Percentiles rank a stretch among this genome's conserved stretches.
Evolutionary conservation across 2,888 invertebrate species (phyloP).

Genomic region (Chouioia cunea): DNA sequence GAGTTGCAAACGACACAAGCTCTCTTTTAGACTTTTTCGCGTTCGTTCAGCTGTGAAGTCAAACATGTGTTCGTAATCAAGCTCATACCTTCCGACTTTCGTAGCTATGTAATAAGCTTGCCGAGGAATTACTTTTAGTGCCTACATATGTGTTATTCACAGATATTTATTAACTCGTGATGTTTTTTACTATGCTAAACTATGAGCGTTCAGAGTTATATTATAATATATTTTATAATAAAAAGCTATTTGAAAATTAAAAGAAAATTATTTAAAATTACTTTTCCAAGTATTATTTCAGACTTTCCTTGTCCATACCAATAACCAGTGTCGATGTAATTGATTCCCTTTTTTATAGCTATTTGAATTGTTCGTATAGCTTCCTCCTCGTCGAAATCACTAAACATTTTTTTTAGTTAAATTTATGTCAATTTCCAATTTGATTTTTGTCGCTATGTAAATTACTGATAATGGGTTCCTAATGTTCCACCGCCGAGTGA

Average conservation of each 20-base stretch:
- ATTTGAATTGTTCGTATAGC: slow-evolving; percentile 78
- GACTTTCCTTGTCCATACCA: slow-evolving; percentile 93
- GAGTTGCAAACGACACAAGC: slow-evolving; percentile 79
- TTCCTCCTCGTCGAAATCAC: slow-evolving; percentile 76
- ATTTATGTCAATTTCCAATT: not conserved
- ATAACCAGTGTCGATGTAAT: slow-evolving; percentile 93
- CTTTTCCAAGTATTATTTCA: slow-evolving; percentile 85
- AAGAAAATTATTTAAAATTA: slow-evolving; percentile 57
- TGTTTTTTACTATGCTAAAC: not conserved
- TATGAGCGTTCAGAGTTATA: slow-evolving; percentile 16
- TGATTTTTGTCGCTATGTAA: not conserved
- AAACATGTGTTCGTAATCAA: slow-evolving; percentile 80
- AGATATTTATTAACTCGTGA: not conserved
- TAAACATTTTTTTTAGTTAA: slow-evolving; percentile 60
- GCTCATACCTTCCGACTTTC: slow-evolving; percentile 89
- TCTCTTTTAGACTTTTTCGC: slow-evolving; percentile 80
- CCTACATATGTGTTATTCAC: slow-evolving; percentile 69
- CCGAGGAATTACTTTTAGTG: slow-evolving; percentile 83
- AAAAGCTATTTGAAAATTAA: not conserved
- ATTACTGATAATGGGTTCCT: slow-evolving; percentile 80
- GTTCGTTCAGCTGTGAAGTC: slow-evolving; percentile 87
- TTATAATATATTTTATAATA: slow-evolving; percentile 4
- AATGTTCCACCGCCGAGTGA: slow-evolving; percentile 84
- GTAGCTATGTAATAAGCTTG: slow-evolving; percentile 90
- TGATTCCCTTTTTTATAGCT: slow-evolving; percentile 84